phyloP scores from a whole-genome alignment of 2,888 invertebrate genomes.

The Heliconius charithonia region DNA sequence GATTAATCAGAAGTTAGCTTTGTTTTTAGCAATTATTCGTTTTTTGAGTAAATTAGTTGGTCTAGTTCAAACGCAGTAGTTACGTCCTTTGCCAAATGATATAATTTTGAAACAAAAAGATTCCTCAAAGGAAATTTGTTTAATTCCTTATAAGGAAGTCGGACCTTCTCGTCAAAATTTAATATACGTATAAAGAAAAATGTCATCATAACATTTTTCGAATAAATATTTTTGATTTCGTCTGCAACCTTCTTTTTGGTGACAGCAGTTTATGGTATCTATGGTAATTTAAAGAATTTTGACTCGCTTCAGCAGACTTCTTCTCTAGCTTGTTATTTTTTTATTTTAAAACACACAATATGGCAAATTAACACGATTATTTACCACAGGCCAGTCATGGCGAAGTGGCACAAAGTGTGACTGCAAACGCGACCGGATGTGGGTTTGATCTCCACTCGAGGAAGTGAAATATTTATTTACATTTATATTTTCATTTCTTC shows the following conservation, averaged over 20 bases:
- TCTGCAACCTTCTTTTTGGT: constrained; percentile 27
- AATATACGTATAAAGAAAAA: neutral
- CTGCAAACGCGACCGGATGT: too few relatives aligned
- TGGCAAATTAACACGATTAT: neutral
- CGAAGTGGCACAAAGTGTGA: too few relatives aligned
- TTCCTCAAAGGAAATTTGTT: too few relatives aligned
- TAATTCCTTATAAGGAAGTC: neutral
- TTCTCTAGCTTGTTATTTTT: constrained; percentile 20
- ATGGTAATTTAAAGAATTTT: constrained; percentile 37
- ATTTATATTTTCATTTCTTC: too few relatives aligned
- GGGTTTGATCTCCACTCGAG: too few relatives aligned
- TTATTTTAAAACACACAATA: constrained; percentile 15
- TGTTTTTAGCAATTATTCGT: neutral
- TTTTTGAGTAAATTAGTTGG: neutral
- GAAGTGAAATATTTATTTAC: too few relatives aligned
- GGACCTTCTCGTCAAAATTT: neutral
- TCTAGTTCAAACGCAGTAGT: too few relatives aligned
- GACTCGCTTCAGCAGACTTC: constrained; percentile 30
- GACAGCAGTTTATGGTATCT: constrained; percentile 37
- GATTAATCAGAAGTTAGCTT: neutral
- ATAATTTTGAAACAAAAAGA: too few relatives aligned
- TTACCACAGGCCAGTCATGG: neutral
- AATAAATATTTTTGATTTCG: constrained; percentile 5
- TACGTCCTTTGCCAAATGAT: too few relatives aligned
- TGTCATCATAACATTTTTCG: neutral